phyloP scores from a whole-genome alignment of 2,113 vertebrate genomes.

The Plotosus lineatus region DNA sequence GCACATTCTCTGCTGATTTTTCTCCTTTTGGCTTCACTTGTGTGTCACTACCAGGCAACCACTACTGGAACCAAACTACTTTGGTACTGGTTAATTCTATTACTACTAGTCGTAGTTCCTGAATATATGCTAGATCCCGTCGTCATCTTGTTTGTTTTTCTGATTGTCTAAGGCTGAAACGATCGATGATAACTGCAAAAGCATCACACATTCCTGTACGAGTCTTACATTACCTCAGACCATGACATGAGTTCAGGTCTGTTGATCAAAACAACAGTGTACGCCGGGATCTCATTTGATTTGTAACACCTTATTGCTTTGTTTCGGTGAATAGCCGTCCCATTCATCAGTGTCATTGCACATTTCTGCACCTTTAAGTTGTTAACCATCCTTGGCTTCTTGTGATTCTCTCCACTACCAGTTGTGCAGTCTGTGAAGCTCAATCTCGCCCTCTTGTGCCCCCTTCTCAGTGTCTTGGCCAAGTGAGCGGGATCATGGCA shows the following conservation, averaged over 20 bases:
- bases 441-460: constrained; percentile 51
- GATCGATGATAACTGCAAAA: neutral
- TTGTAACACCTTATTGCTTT: neutral
- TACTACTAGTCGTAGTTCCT: constrained; percentile 1
- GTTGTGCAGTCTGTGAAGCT: constrained; percentile 47
- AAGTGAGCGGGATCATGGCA: neutral
- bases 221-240: neutral
- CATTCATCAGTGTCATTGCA: constrained; percentile 2
- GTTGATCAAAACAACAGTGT: neutral
- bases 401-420: constrained; percentile 27
- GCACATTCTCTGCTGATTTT: neutral
- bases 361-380: neutral
- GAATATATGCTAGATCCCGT: constrained; percentile 6
- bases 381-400: constrained; percentile 26
- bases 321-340: neutral
- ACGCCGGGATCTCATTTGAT: neutral
- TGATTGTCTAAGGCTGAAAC: constrained; percentile 65
- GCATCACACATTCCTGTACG: neutral
- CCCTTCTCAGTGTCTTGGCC: constrained; percentile 7
- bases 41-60: neutral
- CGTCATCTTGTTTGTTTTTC: constrained; percentile 39
- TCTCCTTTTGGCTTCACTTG: neutral
- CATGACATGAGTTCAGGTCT: neutral
- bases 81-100: neutral
- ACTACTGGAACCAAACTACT: neutral